Conservation (phyloP, 2,113 vertebrate genomes). For the Dermatemys mawii region DNA sequence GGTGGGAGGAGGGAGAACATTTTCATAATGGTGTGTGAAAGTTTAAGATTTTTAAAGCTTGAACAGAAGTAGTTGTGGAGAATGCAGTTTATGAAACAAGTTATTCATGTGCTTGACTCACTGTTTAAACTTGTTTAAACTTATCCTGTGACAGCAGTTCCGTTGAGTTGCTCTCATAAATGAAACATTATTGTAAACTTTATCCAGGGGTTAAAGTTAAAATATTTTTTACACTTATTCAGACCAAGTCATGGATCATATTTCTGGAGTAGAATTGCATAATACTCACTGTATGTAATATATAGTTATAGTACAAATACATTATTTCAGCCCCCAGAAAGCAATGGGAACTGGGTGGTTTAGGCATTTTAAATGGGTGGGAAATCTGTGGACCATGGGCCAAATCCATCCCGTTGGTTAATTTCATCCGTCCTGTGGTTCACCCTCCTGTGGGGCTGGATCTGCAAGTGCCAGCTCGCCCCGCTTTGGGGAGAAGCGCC, state of each 20-base stretch:
- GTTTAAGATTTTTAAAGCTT: not conserved
- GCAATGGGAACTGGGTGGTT: not conserved
- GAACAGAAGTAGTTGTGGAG: not conserved
- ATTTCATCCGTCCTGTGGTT: no score
- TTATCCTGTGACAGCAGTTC: not conserved
- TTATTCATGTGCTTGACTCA: not conserved
- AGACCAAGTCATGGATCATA: no score
- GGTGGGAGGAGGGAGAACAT: not conserved
- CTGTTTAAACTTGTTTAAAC: not conserved
- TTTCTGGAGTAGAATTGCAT: not conserved
- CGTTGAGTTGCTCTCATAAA: accelerated
- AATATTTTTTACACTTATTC: not conserved
- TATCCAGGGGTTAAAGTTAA: not conserved
- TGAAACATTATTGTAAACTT: not conserved
- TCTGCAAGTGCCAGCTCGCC: no score
- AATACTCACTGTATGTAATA: not conserved
- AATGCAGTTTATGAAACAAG: not conserved
- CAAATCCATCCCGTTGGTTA: no score
- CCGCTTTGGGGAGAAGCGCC: no score
- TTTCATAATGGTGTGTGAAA: not conserved
- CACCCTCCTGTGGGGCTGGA: no score
- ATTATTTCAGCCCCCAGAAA: not conserved
- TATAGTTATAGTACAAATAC: not conserved
- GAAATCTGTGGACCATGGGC: no score
- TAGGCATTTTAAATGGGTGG: not conserved